A percentile compares a stretch with the other conserved stretches of the same genome.
Evolutionary conservation across 2,888 invertebrate genomes (phyloP).

Genomic region (Carabus problematicus): DNA sequence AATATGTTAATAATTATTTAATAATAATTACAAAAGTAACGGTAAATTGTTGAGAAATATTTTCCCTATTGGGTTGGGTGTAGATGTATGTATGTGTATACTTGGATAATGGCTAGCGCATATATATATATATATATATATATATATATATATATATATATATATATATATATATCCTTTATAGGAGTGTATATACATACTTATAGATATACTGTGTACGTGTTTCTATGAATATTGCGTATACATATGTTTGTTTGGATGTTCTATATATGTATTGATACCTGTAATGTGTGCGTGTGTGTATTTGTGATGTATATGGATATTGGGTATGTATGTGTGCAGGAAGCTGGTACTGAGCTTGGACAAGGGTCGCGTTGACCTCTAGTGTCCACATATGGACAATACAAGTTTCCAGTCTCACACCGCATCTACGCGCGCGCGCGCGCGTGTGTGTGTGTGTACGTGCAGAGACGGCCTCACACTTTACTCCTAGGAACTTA

Average conservation of each 20-base stretch:
- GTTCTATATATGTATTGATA: conserved; percentile 9
- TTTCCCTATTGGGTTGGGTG: too few species aligned
- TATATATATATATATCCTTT: conserved; percentile 6
- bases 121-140: conserved; percentile 16
- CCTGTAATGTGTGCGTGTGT: conserved; percentile 3
- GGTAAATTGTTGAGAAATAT: too few species aligned
- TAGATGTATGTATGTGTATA: too few species aligned
- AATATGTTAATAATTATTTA: too few species aligned
- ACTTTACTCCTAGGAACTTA: not conserved
- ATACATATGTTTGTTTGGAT: conserved; percentile 2
- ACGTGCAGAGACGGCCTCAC: conserved; percentile 2
- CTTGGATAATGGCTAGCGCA: too few species aligned
- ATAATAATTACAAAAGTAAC: too few species aligned
- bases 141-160: conserved; percentile 17
- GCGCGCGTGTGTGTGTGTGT: not conserved
- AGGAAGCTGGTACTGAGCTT: conserved; percentile 2
- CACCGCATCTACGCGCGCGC: not conserved
- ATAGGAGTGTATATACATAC: too few species aligned
- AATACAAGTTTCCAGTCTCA: conserved; percentile 38
- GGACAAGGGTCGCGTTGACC: conserved; percentile 38
- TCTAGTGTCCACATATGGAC: conserved; percentile 41
- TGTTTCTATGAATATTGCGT: too few species aligned
- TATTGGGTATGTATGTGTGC: not conserved
- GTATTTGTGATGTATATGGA: not conserved
- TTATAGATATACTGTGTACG: too few species aligned